Conservation (phyloP, 2,113 vertebrate species). For the Propithecus coquereli region DNA sequence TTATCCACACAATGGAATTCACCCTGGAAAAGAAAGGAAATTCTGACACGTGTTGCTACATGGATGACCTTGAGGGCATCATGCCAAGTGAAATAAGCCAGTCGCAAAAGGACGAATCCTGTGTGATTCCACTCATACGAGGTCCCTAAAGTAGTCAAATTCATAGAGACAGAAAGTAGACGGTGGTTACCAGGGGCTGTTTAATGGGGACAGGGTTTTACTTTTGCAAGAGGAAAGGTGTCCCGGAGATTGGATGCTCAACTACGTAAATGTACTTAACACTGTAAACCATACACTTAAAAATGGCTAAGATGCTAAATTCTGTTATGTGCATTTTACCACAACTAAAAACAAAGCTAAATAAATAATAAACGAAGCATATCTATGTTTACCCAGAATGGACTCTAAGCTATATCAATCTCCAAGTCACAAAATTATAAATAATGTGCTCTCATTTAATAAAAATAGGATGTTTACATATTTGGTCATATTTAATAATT, state of each 20-base stretch:
- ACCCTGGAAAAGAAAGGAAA: not conserved
- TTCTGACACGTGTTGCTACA: too few species aligned
- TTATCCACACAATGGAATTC: not conserved
- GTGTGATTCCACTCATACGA: not conserved
- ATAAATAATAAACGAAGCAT: not conserved
- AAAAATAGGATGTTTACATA: not conserved
- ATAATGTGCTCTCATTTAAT: not conserved
- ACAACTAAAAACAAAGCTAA: not conserved
- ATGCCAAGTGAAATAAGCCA: not conserved
- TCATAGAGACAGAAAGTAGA: not conserved
- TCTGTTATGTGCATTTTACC: not conserved
- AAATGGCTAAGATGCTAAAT: not conserved
- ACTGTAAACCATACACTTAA: rapidly evolving
- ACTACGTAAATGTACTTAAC: not conserved
- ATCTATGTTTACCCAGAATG: not conserved
- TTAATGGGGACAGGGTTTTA: not conserved
- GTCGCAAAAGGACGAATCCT: not conserved
- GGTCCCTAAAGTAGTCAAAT: not conserved
- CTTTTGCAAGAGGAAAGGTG: not conserved
- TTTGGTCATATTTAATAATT: not conserved
- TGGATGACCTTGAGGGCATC: not conserved
- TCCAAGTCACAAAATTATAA: not conserved
- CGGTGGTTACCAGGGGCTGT: not conserved
- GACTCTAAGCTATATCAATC: not conserved
- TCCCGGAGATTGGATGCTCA: not conserved